phyloP scores from a whole-genome alignment of 2,888 invertebrate genomes.

The Celastrina argiolus region DNA sequence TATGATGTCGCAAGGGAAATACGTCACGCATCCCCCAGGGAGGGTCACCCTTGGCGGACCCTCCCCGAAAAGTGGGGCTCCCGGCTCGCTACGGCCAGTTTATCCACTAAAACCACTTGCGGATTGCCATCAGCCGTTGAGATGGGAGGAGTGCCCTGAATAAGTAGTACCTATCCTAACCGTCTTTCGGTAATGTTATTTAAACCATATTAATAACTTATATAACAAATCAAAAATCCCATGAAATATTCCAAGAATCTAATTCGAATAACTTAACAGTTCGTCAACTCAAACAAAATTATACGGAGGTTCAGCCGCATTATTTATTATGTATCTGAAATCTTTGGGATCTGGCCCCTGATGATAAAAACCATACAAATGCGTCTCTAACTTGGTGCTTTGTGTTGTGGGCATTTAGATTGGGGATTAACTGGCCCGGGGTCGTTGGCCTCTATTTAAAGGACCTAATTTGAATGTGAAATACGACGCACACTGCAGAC shows the following conservation, averaged over 20 bases:
- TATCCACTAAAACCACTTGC: too few relatives aligned
- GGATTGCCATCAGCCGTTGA: too few relatives aligned
- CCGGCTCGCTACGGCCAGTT: too few relatives aligned
- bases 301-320: background rate
- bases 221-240: background rate
- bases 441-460: conserved; percentile 50
- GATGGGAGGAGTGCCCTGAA: too few relatives aligned
- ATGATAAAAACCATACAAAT: background rate
- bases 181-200: too few relatives aligned
- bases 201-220: too few relatives aligned
- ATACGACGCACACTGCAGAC: background rate
- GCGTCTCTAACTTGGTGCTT: conserved; percentile 34
- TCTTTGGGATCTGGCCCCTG: background rate
- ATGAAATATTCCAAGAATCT: background rate
- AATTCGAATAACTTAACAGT: background rate
- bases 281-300: background rate
- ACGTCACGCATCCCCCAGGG: too few relatives aligned
- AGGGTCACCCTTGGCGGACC: too few relatives aligned
- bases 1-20: too few relatives aligned
- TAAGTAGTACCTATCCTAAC: too few relatives aligned
- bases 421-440: conserved; percentile 49
- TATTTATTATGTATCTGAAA: conserved; percentile 16
- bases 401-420: conserved; percentile 44
- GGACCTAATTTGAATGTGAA: conserved; percentile 52
- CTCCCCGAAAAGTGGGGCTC: too few relatives aligned